Conservation (phyloP, 2,888 invertebrate genomes). For the Drosophila ochracea region DNA sequence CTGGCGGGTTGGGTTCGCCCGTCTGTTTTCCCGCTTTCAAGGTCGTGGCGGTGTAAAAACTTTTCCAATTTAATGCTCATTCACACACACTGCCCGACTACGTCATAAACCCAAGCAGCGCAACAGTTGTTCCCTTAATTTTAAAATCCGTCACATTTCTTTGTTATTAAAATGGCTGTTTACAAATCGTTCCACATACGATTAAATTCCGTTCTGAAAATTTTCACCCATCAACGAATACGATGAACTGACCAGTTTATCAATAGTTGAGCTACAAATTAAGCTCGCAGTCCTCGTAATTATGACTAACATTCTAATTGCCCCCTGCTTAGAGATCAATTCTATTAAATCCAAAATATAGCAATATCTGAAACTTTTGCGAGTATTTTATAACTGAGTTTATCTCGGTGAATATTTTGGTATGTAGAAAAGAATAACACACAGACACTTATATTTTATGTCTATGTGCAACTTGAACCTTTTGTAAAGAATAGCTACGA, state of each 20-base stretch:
- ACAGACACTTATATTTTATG: not conserved
- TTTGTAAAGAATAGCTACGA: slow-evolving; percentile 12
- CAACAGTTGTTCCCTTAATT: slow-evolving; percentile 2
- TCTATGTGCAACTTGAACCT: slow-evolving; percentile 4
- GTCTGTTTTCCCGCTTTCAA: slow-evolving; percentile 40
- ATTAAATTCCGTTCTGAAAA: not conserved
- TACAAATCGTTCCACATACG: not conserved
- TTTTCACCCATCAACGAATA: no score
- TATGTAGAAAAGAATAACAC: not conserved
- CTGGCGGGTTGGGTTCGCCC: slow-evolving; percentile 3
- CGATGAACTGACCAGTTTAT: not conserved
- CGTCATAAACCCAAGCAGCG: slow-evolving; percentile 16
- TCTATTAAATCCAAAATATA: not conserved
- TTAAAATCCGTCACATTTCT: not conserved
- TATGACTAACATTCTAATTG: not conserved
- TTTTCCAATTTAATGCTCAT: slow-evolving; percentile 66
- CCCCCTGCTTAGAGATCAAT: not conserved
- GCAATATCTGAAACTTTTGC: not conserved
- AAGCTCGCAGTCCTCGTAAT: not conserved
- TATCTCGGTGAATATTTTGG: not conserved
- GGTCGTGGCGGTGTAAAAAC: slow-evolving; percentile 67
- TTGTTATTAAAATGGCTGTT: not conserved
- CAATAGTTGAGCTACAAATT: not conserved
- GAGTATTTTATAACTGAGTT: not conserved
- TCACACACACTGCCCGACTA: slow-evolving; percentile 37